Evolutionary conservation across 1,140 invertebrate genomes (phyloP).

Genomic region (Anoplophora glabripennis): DNA sequence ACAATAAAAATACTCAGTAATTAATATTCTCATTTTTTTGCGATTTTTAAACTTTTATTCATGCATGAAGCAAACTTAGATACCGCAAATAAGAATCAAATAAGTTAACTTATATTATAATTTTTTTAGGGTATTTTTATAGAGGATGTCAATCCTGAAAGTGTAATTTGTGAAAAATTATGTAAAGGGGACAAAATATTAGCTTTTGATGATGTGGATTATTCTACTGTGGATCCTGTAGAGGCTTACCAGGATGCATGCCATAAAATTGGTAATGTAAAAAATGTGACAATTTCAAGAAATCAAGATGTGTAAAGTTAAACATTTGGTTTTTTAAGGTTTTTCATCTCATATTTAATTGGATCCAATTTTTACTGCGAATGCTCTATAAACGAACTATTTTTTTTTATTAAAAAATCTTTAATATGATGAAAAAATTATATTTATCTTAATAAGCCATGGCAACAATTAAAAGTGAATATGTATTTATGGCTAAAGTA

Average conservation of each 20-base stretch:
- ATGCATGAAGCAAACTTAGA: neutral
- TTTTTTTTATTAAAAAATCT: no score
- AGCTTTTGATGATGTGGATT: constrained; percentile 44
- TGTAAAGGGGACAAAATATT: constrained; percentile 44
- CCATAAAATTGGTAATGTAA: constrained; percentile 32
- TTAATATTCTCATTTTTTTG: neutral
- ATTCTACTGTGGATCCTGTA: constrained; percentile 41
- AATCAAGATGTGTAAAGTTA: constrained; percentile 19
- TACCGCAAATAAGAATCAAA: neutral
- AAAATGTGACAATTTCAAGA: constrained; percentile 34
- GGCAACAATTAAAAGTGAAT: no score
- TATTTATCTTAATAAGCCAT: no score
- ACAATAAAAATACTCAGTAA: neutral
- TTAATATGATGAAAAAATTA: no score
- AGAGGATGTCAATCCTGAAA: constrained; percentile 40
- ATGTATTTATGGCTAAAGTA: no score
- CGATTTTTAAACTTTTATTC: neutral
- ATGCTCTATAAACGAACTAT: no score
- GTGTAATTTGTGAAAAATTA: constrained; percentile 42
- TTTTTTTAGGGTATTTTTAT: constrained; percentile 44
- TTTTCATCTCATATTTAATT: no score
- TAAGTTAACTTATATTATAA: neutral
- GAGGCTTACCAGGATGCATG: constrained; percentile 42
- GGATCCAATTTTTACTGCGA: no score
- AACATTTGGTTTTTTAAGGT: no score